Base-by-base conservation (phyloP, 2,888 invertebrate genomes). In the Synergus japonicus region DNA sequence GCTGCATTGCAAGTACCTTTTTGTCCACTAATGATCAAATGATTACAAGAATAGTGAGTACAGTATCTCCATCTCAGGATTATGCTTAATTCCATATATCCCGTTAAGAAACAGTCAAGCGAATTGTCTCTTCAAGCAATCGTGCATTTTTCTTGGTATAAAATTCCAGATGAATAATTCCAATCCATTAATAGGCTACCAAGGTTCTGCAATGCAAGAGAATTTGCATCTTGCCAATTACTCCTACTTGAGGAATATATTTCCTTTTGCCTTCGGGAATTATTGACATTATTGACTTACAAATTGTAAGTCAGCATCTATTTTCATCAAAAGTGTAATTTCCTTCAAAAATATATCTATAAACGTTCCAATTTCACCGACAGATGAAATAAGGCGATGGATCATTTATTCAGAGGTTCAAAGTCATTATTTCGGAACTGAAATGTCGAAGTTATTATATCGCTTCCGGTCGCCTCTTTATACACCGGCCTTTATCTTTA, bases 381-480 rank as follows among this genome's bases (percentile, higher is more conserved):
- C 12, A 15, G 9, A 18, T 58, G 9, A 41, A 58, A 60, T 60
- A 18, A 60, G 41, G 5, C 43, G 3, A 22, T 60, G 12, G 22
- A 76, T 76, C 37, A 76, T 76, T 58, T 29, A 76, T 76, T 77
- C 46, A 64, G 13, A 9, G 12, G 64, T 46, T 60, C 46, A 37
- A 73, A 18, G 41, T 44, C 18, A 43, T 44, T 63, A 22, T 58
- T 60, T n/a, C 18, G 18, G 46, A 18, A 69, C 66, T 43, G 69
- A 66, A 69, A 78, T 29, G 18, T 54, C 66, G 54, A 67, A 58
- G 67, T 60, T 29, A 64, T 64, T 63, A 76, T 76, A 78, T 83
- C 84, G 85, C 85, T 90, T 89, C 88, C 88, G 87, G 86, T 84
- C 85, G 86, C 78, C 79, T 83, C 86, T 87, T 67, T 80, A 79